Base-by-base conservation (phyloP, 2,113 vertebrate species). In the Miniopterus natalensis region DNA sequence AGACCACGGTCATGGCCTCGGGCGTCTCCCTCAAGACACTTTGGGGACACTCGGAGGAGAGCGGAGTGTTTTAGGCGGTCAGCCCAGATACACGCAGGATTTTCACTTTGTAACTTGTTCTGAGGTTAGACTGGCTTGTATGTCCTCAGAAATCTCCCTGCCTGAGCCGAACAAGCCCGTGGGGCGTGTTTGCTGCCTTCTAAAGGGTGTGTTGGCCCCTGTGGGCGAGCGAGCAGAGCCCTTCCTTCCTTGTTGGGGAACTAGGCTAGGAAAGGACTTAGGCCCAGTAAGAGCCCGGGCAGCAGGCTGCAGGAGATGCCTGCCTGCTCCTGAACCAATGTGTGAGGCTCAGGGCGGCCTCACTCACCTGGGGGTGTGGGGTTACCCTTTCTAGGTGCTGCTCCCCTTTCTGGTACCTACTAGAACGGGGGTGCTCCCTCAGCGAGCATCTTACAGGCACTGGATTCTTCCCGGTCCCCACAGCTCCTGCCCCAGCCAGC, bases 401-500 rank as follows among this genome's bases (percentile, higher is more conserved):
- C 8, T 12, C 2, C 6, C 51, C 25, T 70, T 8, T 15, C 59
- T 23, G 8, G 27, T 15, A 9, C 40, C 25, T 20, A 25, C 7
- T 18, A 25, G 25, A 55, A 31, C 0, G 17, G 6, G 45, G 63
- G 12, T 18, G 21, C 63, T 80, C 8, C 0, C 36, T 42, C 40
- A 36, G 51, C 6, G 6, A 47, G 51, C 31, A 13, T 47, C 77
- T 7, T 20, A 6, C 2, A 5, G 42, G 21, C 55, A 14, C 45
- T 9, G 2, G 3, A 9, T 31, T 68, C 51, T 36, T 77, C 12
- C 18, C 1, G 20, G 6, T 55, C 2, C 14, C 12, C 79, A 31
- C 8, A 21, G 73, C 4, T 49, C 42, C n/a, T 11, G 1, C 6
- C 21, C 0, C 0, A 5, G 29, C 36, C 7, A 8, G 15, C 20